phyloP scores from a whole-genome alignment of 1,140 invertebrate species.

The Anastrepha ludens region DNA sequence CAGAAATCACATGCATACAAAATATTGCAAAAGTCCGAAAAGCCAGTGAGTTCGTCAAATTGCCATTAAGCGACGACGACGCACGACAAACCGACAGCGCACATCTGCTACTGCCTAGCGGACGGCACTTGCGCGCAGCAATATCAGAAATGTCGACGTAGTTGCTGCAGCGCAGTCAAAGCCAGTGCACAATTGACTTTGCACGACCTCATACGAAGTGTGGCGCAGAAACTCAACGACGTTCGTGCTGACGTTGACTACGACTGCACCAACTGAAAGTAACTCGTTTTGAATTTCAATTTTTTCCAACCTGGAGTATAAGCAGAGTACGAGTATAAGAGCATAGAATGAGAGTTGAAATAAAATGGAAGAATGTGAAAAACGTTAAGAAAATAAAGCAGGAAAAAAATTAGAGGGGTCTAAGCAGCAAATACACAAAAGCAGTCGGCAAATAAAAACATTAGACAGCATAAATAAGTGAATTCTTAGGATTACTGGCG shows the following conservation, averaged over 20 bases:
- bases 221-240: background rate
- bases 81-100: background rate
- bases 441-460: background rate
- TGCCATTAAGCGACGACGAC: background rate
- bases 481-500: background rate
- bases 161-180: conserved; percentile 10
- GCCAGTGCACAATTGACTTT: background rate
- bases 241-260: background rate
- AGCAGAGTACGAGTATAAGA: too few relatives aligned
- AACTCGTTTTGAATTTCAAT: conserved; percentile 47
- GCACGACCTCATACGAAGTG: background rate
- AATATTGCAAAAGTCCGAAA: background rate
- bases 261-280: conserved; percentile 2
- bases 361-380: background rate
- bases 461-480: conserved; percentile 5
- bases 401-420: background rate
- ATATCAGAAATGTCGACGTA: background rate
- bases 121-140: conserved; percentile 24
- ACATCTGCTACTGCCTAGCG: background rate
- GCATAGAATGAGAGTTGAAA: too few relatives aligned
- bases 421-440: background rate
- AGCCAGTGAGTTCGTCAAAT: background rate
- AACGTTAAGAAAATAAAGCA: background rate
- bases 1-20: background rate
- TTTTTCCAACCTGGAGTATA: background rate